Evolutionary conservation across 2,113 vertebrate genomes (phyloP).

Genomic region (Tympanuchus pallidicinctus): DNA sequence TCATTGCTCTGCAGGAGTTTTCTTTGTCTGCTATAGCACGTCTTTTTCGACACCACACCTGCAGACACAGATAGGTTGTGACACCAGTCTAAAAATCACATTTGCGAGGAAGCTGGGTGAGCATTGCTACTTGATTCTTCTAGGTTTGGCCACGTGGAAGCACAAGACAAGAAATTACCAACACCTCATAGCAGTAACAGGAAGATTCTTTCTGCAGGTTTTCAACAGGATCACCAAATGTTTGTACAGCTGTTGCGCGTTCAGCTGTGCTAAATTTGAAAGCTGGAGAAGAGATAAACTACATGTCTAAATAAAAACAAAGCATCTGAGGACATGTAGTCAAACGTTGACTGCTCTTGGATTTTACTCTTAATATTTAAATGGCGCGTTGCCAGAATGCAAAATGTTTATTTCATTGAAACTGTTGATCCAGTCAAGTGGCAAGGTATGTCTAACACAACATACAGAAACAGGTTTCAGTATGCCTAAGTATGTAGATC

Average conservation of each 20-base stretch:
- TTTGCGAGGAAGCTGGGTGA: background rate
- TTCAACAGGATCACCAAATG: background rate
- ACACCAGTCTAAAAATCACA: background rate
- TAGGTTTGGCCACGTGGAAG: background rate
- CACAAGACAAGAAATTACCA: background rate
- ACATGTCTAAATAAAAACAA: background rate
- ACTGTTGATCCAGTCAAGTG: background rate
- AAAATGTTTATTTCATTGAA: background rate
- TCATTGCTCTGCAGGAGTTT: fast-evolving
- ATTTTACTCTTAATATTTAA: background rate
- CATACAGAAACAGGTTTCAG: fast-evolving
- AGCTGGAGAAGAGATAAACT: background rate
- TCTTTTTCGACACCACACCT: background rate
- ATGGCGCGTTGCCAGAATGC: background rate
- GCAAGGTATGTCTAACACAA: background rate
- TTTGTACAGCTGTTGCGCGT: background rate
- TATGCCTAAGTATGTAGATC: background rate
- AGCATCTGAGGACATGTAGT: background rate
- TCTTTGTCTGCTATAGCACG: background rate
- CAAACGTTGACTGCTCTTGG: background rate
- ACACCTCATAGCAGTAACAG: background rate
- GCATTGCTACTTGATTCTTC: background rate
- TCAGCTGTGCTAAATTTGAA: background rate
- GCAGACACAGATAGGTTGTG: background rate
- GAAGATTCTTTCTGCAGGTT: background rate